Conservation (phyloP, 2,113 vertebrate species). For the Clarias gariepinus region DNA sequence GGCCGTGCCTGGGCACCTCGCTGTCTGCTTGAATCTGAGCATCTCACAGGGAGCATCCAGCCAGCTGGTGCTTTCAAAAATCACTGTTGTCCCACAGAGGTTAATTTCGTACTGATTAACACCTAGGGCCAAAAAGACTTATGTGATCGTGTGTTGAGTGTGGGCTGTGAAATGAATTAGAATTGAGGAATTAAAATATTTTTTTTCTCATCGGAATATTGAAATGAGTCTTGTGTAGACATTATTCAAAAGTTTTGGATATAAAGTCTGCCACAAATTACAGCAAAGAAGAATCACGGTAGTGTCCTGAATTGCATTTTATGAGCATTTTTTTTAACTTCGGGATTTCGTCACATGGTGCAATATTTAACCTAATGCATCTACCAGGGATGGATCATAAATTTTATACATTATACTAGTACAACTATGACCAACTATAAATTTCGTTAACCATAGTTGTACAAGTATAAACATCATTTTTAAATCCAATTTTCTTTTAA, state of each 20-base stretch:
- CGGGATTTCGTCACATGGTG: neutral
- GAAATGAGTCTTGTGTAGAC: neutral
- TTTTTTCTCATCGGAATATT: neutral
- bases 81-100: constrained; percentile 34
- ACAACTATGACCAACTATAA: too few relatives aligned
- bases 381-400: neutral
- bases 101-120: constrained; percentile 26
- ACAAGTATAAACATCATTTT: too few relatives aligned
- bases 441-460: too few relatives aligned
- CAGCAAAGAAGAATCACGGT: neutral
- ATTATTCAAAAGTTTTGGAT: neutral
- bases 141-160: neutral
- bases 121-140: neutral
- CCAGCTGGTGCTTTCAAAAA: constrained; percentile 61
- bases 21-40: constrained; percentile 32
- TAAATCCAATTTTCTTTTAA: too few relatives aligned
- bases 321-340: neutral
- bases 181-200: neutral
- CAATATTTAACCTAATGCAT: neutral
- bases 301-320: neutral
- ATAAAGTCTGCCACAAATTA: neutral
- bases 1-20: constrained; percentile 49
- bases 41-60: constrained; percentile 63
- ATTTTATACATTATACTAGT: too few relatives aligned
- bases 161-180: constrained; percentile 3